Evolutionary conservation across 2,888 invertebrate species (phyloP).

Genomic region (Psylliodes chrysocephalus): DNA sequence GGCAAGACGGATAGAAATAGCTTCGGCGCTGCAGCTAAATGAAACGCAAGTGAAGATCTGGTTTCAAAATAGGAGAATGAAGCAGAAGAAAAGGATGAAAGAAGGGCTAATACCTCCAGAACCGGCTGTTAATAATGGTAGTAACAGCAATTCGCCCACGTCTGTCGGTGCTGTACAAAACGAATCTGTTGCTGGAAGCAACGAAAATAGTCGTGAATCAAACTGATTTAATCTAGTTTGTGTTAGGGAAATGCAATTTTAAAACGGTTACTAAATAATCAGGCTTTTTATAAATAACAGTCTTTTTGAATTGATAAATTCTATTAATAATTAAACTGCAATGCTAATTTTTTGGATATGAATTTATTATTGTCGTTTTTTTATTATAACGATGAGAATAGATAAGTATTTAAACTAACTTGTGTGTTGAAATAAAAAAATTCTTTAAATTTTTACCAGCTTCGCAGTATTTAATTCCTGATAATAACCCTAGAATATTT

Average conservation of each 20-base stretch:
- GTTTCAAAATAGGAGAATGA: constrained; percentile 99
- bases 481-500: too few relatives aligned
- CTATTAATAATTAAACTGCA: too few relatives aligned
- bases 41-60: constrained; percentile 97
- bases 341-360: too few relatives aligned
- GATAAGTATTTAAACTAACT: too few relatives aligned
- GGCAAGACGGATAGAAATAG: constrained; percentile 97
- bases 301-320: too few relatives aligned
- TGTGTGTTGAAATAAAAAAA: too few relatives aligned
- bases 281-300: too few relatives aligned
- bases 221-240: constrained; percentile 55
- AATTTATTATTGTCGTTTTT: too few relatives aligned
- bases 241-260: constrained; percentile 34
- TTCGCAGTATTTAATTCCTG: too few relatives aligned
- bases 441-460: too few relatives aligned
- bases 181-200: constrained; percentile 67
- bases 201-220: constrained; percentile 80
- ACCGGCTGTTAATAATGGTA: constrained; percentile 60
- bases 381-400: too few relatives aligned
- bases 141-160: constrained; percentile 64
- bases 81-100: constrained; percentile 96
- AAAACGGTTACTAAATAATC: too few relatives aligned
- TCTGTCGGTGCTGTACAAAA: constrained; percentile 58
- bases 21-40: constrained; percentile 93
- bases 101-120: constrained; percentile 80